Percentiles rank a stretch among this genome's conserved stretches.
Evolutionary conservation across 2,888 invertebrate species (phyloP).

Genomic region (Cylindroiulus punctatus): DNA sequence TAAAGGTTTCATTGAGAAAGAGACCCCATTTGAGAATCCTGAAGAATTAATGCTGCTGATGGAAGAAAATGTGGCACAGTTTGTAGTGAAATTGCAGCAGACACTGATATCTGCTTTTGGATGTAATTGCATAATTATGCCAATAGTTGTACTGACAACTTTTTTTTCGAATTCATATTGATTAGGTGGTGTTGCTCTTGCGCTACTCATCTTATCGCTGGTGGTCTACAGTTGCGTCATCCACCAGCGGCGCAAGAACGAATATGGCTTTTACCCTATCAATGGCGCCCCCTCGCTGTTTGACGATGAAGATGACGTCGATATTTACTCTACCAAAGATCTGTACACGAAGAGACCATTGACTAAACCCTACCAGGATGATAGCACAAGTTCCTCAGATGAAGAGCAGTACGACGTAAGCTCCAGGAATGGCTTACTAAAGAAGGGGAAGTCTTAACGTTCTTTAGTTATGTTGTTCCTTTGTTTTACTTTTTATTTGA

Average conservation of each 20-base stretch:
- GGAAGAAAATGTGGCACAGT: too few relatives aligned
- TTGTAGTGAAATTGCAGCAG: too few relatives aligned
- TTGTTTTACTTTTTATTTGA: background rate
- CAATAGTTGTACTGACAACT: too few relatives aligned
- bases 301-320: conserved; percentile 57
- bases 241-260: conserved; percentile 36
- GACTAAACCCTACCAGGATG: conserved; percentile 55
- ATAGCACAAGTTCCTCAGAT: conserved; percentile 53
- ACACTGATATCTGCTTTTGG: too few relatives aligned
- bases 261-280: conserved; percentile 57
- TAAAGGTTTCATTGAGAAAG: background rate
- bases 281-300: conserved; percentile 54
- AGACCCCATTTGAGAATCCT: background rate
- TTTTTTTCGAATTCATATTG: too few relatives aligned
- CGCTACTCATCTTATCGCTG: conserved; percentile 53
- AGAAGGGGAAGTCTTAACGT: background rate
- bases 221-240: conserved; percentile 53
- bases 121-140: too few relatives aligned
- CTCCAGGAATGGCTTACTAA: background rate
- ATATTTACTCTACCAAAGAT: conserved; percentile 54
- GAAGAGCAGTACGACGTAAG: conserved; percentile 46
- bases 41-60: too few relatives aligned
- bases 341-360: conserved; percentile 43
- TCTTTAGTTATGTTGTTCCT: background rate
- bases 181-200: conserved; percentile 52